Percentiles rank a stretch among this genome's conserved stretches.
phyloP scores from a whole-genome alignment of 2,113 vertebrate genomes.

The Chionis minor region DNA sequence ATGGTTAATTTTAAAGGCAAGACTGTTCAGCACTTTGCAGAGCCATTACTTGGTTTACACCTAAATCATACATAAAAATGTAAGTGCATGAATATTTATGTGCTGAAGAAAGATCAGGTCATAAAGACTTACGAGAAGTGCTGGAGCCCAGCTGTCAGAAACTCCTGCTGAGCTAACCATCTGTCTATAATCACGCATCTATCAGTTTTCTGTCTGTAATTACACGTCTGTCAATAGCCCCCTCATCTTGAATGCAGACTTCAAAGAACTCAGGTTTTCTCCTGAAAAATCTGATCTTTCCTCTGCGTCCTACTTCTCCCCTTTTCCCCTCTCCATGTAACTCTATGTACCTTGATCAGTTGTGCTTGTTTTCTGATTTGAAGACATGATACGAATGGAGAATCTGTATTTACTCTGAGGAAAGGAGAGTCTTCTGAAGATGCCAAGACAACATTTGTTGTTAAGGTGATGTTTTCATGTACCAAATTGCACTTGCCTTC shows the following conservation, averaged over 20 bases:
- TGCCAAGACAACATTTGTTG: neutral
- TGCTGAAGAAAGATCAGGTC: constrained; percentile 48
- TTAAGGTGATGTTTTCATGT: neutral
- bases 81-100: constrained; percentile 51
- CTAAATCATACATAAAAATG: constrained; percentile 8
- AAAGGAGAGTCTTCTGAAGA: neutral
- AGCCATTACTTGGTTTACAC: constrained; percentile 21
- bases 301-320: neutral
- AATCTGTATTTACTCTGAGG: neutral
- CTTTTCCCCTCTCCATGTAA: neutral
- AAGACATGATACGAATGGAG: neutral
- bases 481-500: neutral
- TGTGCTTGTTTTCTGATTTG: neutral
- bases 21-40: neutral
- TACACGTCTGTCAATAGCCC: constrained; percentile 5
- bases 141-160: constrained; percentile 63
- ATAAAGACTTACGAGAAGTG: neutral
- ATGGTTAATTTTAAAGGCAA: constrained; percentile 28
- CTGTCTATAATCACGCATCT: constrained; percentile 51
- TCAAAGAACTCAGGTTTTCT: constrained; percentile 32
- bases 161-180: constrained; percentile 20
- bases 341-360: neutral
- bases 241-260: neutral
- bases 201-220: constrained; percentile 44
- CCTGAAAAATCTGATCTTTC: neutral